phyloP scores from a whole-genome alignment of 1,140 invertebrate genomes.

The Bombus picipes region DNA sequence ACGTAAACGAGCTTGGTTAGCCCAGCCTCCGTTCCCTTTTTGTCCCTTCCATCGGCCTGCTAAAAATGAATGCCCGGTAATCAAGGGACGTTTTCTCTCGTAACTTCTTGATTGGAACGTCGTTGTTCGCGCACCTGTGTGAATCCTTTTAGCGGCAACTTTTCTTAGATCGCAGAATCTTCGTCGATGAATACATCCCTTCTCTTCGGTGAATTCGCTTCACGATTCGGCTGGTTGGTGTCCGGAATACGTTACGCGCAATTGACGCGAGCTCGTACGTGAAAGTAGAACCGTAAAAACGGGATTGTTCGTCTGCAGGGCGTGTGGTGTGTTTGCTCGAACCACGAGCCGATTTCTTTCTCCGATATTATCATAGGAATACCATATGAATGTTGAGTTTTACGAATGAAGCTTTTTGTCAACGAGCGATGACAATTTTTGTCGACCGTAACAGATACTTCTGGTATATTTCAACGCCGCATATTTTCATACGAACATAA shows the following conservation, averaged over 20 bases:
- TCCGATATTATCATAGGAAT: not conserved
- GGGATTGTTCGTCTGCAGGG: not conserved
- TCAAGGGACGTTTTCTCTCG: constrained; percentile 37
- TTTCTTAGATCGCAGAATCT: not conserved
- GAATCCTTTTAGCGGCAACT: constrained; percentile 4
- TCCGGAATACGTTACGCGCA: not conserved
- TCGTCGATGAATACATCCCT: not conserved
- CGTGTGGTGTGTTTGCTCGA: not conserved
- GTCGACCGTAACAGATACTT: not conserved
- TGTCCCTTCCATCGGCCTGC: constrained; percentile 31
- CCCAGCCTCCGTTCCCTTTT: not conserved
- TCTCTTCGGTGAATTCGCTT: not conserved
- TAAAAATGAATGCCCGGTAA: constrained; percentile 55
- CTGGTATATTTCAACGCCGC: not conserved
- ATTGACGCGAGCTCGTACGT: constrained; percentile 3
- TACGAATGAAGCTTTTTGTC: not conserved
- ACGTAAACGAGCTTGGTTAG: constrained; percentile 51
- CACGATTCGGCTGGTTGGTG: not conserved
- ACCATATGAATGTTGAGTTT: not conserved
- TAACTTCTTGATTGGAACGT: constrained; percentile 63
- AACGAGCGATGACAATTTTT: not conserved
- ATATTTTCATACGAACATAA: not conserved
- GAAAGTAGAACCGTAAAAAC: not conserved
- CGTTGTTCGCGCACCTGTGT: constrained; percentile 26
- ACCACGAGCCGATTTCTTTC: too few relatives aligned